Base-by-base conservation (phyloP, 2,797 vertebrate species). In the Semaprochilodus insignis region DNA sequence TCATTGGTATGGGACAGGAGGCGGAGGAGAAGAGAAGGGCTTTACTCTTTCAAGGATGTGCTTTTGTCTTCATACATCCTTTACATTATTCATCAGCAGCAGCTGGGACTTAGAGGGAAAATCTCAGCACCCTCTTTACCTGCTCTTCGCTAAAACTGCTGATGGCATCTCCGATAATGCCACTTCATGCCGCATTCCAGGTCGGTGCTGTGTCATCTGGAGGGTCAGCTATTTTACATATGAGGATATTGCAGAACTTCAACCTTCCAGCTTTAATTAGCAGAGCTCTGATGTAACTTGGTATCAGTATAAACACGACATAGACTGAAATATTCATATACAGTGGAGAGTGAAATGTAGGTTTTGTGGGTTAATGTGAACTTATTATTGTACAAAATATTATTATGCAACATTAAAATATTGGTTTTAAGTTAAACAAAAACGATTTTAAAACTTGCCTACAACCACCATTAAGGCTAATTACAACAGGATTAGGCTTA, bases 91-190 rank as follows among this genome's bases (percentile, higher is more conserved):
- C 77, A 25, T 70, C 66, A 75, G 70, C 80, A 25, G 74, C 66
- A 75, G 77, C 80, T 74, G 80, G 48, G 74, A 76, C 88, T 70
- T 69, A 72, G 81, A 78, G 80, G 59, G 67, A 82, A 79, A 81
- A 80, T 88, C 62, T 69, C 55, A 74, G 63, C 34, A 34, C 59
- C 40, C 77, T 65, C 78, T 82, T 84, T 66, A 82, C 34, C 66
- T 76, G 78, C 80, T 75, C 74, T 88, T 21, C 8, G 62, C 74
- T 87, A 84, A 88, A 89, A 80, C 78, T 85, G 73, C 25, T 62
- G 74, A 81, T 74, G 72, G 72, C 78, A 81, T 69, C 60, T 59
- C 62, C 70, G 34, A 80, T 77, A 60, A 74, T 25, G 66, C 51
- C 52, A 82, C 67, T 40, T 74, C 3, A 69, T 36, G 40, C 65